Base-by-base conservation (phyloP, 2,113 vertebrate species). In the Desmodus rotundus region DNA sequence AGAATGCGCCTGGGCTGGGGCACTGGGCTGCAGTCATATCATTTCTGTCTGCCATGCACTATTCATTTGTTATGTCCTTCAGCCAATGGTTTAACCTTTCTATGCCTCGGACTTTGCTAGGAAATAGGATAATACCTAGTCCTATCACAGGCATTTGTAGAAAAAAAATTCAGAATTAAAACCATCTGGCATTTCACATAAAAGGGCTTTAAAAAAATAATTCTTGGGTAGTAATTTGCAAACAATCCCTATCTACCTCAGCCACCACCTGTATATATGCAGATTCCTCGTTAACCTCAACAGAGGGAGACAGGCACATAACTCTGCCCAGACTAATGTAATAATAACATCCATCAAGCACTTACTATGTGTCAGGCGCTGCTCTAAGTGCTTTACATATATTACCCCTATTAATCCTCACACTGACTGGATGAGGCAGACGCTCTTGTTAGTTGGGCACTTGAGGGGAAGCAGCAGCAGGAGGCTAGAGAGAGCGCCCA, bases 11-110 rank as follows among this genome's bases (percentile, higher is more conserved):
- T 87, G 56, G 76, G 89, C 83, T 87, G 65, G 41, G 76, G 70
- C 70, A 76, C 56, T 54, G 72, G 84, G 84, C 92, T 92, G 26
- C 86, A 94, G 95, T 89, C 91, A 50, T 93, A 91, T 87, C 96
- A 97, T 91, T 96, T 83, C 97, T 96, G 8, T 84, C 76, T 96
- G 45, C 72, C 14, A 87, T 93, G 94, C 91, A 96, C 82, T 61
- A 94, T 47, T 96, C 94, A 96, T 97, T 94, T 94, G 58, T 93
- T 93, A 87, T 36, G 78, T 91, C 94, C 93, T 97, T 97, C 91
- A 97, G 56, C 86, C 95, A 96, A 96, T 83, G 68, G 89, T 85
- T 96, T 96, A 96, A 96, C 70, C 82, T 96, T 95, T 88, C 72
- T 58, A 12, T 31, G 65, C 54, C 89, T 96, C 63, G 33, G n/a